phyloP scores from a whole-genome alignment of 2,888 invertebrate species.

The Boloria euphrosyne region DNA sequence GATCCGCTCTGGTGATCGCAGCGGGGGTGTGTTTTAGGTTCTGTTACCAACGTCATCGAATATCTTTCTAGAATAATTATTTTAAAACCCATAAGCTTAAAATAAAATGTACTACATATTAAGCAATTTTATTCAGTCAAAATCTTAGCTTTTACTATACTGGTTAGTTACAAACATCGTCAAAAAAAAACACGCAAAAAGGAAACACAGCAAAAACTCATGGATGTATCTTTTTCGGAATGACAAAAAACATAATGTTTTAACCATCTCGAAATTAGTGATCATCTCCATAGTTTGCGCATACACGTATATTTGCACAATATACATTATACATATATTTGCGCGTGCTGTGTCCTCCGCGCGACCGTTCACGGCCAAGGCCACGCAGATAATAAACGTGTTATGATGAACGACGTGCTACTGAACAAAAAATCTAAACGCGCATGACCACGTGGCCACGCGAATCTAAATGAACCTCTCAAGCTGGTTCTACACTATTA shows the following conservation, averaged over 20 bases:
- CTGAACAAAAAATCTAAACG: conserved; percentile 41
- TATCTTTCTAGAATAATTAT: too few relatives aligned
- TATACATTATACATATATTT: conserved; percentile 54
- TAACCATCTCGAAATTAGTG: conserved; percentile 3
- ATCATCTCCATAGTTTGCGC: conserved; percentile 38
- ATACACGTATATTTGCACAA: neutral
- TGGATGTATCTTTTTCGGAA: neutral
- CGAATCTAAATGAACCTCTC: conserved; percentile 60
- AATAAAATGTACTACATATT: too few relatives aligned
- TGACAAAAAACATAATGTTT: conserved; percentile 1
- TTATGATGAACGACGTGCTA: conserved; percentile 74
- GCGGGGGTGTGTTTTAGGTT: conserved; percentile 46
- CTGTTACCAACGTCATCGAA: conserved; percentile 33
- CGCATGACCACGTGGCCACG: conserved; percentile 62
- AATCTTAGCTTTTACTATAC: too few relatives aligned
- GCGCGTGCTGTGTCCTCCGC: conserved; percentile 57
- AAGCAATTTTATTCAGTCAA: too few relatives aligned
- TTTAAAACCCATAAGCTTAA: too few relatives aligned
- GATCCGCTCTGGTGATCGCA: conserved; percentile 51
- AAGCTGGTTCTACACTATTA: conserved; percentile 25
- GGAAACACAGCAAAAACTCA: too few relatives aligned
- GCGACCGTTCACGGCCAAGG: conserved; percentile 81
- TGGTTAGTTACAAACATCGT: too few relatives aligned
- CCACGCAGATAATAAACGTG: conserved; percentile 73
- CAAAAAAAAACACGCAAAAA: too few relatives aligned